Percentiles rank a stretch among this genome's conserved stretches.
phyloP scores from a whole-genome alignment of 1,140 invertebrate species.

The Drosophila triauraria region DNA sequence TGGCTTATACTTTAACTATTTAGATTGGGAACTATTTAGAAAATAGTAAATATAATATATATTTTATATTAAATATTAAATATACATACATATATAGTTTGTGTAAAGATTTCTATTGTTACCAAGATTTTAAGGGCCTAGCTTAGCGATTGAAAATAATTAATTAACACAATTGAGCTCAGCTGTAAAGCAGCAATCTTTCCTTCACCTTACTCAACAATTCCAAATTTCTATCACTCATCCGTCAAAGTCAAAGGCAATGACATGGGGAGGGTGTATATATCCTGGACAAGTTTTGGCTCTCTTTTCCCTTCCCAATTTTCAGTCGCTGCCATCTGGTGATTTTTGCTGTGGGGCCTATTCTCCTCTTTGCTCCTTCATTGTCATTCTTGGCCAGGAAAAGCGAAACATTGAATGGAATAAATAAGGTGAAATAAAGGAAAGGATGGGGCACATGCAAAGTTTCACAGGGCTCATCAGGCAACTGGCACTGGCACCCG shows the following conservation, averaged over 20 bases:
- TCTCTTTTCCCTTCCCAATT: not conserved
- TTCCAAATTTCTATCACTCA: conserved; percentile 25
- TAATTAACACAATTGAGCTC: not conserved
- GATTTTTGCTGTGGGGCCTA: conserved; percentile 9
- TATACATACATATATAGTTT: too few relatives aligned
- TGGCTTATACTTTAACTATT: too few relatives aligned
- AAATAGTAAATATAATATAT: too few relatives aligned
- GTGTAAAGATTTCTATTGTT: too few relatives aligned
- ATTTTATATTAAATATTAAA: too few relatives aligned
- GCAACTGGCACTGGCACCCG: conserved; percentile 16
- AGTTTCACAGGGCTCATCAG: conserved; percentile 51
- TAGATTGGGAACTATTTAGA: too few relatives aligned
- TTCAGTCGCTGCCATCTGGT: conserved; percentile 13
- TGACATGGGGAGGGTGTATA: not conserved
- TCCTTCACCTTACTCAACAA: not conserved
- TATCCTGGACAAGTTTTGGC: not conserved
- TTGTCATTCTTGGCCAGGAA: not conserved
- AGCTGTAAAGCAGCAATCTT: not conserved
- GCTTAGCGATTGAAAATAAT: conserved; percentile 1
- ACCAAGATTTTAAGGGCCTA: too few relatives aligned
- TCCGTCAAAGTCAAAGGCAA: conserved; percentile 22
- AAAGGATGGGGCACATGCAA: conserved; percentile 40
- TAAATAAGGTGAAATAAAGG: conserved; percentile 1
- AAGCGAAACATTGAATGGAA: not conserved
- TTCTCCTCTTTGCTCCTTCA: too few relatives aligned